Conservation (phyloP, 1,140 invertebrate genomes). For the Lucilia cuprina region DNA sequence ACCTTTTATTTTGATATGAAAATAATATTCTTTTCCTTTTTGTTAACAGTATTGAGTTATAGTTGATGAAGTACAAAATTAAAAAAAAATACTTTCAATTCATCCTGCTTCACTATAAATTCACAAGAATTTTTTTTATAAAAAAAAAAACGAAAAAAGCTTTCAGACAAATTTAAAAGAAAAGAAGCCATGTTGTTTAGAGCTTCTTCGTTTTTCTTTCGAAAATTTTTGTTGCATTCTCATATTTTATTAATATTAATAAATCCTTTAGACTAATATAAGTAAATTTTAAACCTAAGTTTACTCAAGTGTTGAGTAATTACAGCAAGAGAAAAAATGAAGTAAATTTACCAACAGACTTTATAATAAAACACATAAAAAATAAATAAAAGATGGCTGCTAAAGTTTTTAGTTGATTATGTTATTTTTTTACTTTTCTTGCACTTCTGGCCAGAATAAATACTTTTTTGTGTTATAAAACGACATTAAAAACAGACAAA, state of each 20-base stretch:
- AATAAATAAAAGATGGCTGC: neutral
- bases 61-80: neutral
- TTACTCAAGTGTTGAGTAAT: slow-evolving; percentile 17
- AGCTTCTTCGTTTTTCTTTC: neutral
- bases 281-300: neutral
- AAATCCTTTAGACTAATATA: slow-evolving; percentile 3
- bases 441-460: neutral
- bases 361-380: neutral
- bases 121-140: neutral
- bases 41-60: neutral
- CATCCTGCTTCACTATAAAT: neutral
- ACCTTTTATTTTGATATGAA: slow-evolving; percentile 18
- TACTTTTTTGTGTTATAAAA: neutral
- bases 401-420: neutral
- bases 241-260: slow-evolving; percentile 18
- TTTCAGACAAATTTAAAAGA: neutral
- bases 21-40: slow-evolving; percentile 4
- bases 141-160: neutral
- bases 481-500: slow-evolving; percentile 10
- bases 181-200: slow-evolving; percentile 7
- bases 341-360: neutral
- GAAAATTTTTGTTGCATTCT: neutral
- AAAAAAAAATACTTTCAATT: neutral
- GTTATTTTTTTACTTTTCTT: neutral
- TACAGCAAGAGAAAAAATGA: neutral